Base-by-base conservation (phyloP, 2,888 invertebrate genomes). In the Caenorhabditis sp. region DNA sequence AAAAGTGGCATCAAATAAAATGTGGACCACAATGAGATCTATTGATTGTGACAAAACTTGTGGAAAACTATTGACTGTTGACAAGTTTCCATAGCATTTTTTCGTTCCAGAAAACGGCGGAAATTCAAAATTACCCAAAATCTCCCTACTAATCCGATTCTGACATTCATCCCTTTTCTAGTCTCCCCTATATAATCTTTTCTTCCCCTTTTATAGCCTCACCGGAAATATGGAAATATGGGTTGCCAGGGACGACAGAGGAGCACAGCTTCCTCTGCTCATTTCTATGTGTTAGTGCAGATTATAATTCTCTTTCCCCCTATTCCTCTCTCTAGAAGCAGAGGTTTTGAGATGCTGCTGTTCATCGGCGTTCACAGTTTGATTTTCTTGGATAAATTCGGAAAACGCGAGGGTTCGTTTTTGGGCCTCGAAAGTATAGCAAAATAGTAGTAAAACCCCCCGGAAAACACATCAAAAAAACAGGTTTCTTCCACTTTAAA, bases 351-450 rank as follows among this genome's bases (percentile, higher is more conserved):
- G 19, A 64, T 64, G 31, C n/a, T 66, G 19, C 35, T 66, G 14
- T 66, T 66, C 51, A 66, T 66, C 49, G 66, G 66, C 28, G 49
- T 66, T 66, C 66, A 66, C 24, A 66, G 66, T 28, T 49, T 49
- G 6, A 49, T 66, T 51, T 66, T 66, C 14, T 22, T 63, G 1
- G 63, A 63, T n/a, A 63, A 47, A 28, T 63, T 44, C 24, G 24
- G 38, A 38, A 38, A 41, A n/a, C 41, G 41, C 26, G 38, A 63
- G 16, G 44, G 63, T 63, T 26, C 4, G 44, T 41, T 3, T 38
- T 19, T 38, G n/a, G n/a, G n/a, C n/a, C n/a, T n/a, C n/a, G n/a
- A n/a, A n/a, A n/a, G n/a, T 19, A 19, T 5, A 12, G 44, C 10
- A 47, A 19, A 47, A 47, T 19, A 47, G 47, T 6, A 61, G 16